Conservation (phyloP, 2,113 vertebrate species). For the Cryptomyrus ogoouensis region DNA sequence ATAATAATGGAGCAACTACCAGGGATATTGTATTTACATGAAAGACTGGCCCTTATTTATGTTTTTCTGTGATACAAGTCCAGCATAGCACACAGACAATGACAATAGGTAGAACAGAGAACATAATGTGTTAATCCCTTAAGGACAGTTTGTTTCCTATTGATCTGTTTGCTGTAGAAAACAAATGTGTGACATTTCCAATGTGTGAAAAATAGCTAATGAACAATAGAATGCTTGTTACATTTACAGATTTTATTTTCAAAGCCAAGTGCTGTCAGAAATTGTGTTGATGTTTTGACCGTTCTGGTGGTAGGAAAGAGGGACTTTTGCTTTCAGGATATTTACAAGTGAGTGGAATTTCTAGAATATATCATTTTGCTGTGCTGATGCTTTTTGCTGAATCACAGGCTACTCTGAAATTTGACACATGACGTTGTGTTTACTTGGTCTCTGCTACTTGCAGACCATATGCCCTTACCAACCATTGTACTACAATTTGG, state of each 20-base stretch:
- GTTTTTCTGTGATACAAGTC: background rate
- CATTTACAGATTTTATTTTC: background rate
- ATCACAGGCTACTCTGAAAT: background rate
- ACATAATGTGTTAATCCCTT: constrained; percentile 3
- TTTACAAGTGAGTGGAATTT: background rate
- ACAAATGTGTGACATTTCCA: background rate
- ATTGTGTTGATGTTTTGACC: background rate
- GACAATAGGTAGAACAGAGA: background rate
- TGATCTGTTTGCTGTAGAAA: background rate
- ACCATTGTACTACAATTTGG: background rate
- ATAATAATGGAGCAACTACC: background rate
- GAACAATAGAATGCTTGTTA: background rate
- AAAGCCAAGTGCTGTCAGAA: background rate
- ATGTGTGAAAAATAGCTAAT: constrained; percentile 1
- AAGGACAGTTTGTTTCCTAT: background rate
- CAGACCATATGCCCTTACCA: background rate
- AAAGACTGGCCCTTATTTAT: background rate
- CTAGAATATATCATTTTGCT: background rate
- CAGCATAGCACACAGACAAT: background rate
- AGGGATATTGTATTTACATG: background rate
- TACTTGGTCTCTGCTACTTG: background rate
- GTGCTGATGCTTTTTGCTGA: background rate
- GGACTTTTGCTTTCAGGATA: background rate
- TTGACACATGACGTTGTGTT: background rate
- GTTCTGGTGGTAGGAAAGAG: background rate